These are phyloP conservation scores for Ptychoptera albimana DNA, from an alignment of 2,888 invertebrate species.

Conservation along the genomic window DNA sequence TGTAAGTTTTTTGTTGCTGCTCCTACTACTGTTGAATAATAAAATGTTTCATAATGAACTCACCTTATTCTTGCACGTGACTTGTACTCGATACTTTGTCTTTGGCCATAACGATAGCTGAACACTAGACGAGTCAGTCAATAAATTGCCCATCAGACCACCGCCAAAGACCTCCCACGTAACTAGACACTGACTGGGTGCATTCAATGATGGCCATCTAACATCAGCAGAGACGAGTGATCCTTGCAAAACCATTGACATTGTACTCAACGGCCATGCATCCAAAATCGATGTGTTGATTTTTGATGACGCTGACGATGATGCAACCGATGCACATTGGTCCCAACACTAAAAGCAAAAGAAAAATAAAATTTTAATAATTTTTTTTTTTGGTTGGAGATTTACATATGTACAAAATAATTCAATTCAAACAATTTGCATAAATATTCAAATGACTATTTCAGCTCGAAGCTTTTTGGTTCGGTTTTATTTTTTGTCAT, in stretches of 20 bases:
- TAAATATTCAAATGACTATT: no score
- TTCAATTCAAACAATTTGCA: background rate
- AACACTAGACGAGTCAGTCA: constrained; percentile 28
- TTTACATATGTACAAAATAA: background rate
- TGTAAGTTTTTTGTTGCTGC: no score
- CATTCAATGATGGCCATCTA: constrained; percentile 24
- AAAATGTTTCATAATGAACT: constrained; percentile 9
- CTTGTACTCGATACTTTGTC: constrained; percentile 29
- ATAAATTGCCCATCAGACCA: constrained; percentile 28
- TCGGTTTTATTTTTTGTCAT: no score
- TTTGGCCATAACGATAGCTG: constrained; percentile 30
- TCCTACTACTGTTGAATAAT: no score
- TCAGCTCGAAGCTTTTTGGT: no score
- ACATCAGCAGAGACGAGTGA: constrained; percentile 28
- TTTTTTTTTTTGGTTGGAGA: background rate
- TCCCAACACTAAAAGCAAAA: constrained; percentile 25
- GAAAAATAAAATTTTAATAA: constrained; percentile 5
- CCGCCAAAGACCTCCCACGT: constrained; percentile 31
- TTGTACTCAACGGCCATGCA: constrained; percentile 23
- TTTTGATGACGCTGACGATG: constrained; percentile 9
- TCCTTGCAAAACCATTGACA: constrained; percentile 27
- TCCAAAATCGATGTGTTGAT: constrained; percentile 23
- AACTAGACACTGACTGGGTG: constrained; percentile 26
- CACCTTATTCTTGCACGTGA: constrained; percentile 30
- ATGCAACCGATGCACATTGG: constrained; percentile 17